Evolutionary conservation across 1,140 invertebrate species (phyloP), one percentile per base, ranked within the genome.

Genomic region (Caenorhabditis inopinata): DNA sequence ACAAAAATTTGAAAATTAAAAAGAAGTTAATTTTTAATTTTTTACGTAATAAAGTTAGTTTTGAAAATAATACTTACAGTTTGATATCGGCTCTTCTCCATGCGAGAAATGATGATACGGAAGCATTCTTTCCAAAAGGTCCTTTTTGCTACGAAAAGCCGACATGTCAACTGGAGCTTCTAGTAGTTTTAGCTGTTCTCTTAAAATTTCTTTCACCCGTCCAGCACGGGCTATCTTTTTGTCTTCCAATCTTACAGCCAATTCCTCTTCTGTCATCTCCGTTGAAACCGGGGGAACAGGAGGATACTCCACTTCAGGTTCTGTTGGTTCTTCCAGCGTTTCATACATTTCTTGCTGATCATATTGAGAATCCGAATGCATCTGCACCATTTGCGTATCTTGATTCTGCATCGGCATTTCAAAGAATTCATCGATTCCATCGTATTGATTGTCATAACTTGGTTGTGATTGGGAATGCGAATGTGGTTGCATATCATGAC

Each of bases 401-500:
- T 68, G 58, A 18, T 21, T 1, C 21, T 32, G 51, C 27, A 32
- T 29, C 5, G 25, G 11, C 25, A 1, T n/a, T 9, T 68, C 32
- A 38, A 29, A 68, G 58, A 42, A 68, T 6, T 38, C 58, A 18
- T 35, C n/a, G 11, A 9, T 9, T 21, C 23, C 7, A 1, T 68
- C 58, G n/a, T 23, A 38, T 12, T 68, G 58, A 38, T 38, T 42
- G 2, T 42, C 32, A 38, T 68, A 68, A 11, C 32, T 25, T 5
- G 35, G 58, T 42, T 68, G 58, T 1, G 58, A 68, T 42, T 68
- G 58, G 1, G 58, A 68, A 21, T 68, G 58, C 1, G 58, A 68
- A 68, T 42, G 14, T 18, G 58, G 58, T 16, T 42, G 29, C 58
- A 68, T 68, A 68, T 68, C 58, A 42, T 68, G 58, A 68, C 32